Conservation (phyloP, 2,113 vertebrate genomes). For the Piprites chloris region DNA sequence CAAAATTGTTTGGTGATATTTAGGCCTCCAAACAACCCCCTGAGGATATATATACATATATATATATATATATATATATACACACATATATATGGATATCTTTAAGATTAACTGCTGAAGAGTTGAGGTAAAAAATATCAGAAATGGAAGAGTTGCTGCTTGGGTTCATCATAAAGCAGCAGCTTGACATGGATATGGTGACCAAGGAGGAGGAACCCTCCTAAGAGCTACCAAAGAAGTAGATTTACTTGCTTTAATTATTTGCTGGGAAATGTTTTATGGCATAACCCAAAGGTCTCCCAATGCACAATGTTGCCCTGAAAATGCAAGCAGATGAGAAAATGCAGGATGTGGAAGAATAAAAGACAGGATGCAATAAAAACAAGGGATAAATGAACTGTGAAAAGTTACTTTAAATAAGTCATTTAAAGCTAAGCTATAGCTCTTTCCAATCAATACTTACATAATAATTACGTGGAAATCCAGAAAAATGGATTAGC, state of each 20-base stretch:
- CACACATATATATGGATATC: background rate
- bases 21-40: background rate
- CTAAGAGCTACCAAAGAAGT: rapidly evolving
- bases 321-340: slow-evolving; percentile 9
- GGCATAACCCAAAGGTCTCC: background rate
- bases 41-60: too few species aligned
- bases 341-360: background rate
- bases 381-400: slow-evolving; percentile 5
- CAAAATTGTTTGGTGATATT: background rate
- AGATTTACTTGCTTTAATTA: background rate
- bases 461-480: slow-evolving; percentile 22
- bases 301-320: background rate
- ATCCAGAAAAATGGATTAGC: slow-evolving; percentile 40
- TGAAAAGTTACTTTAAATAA: slow-evolving; percentile 27
- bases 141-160: background rate
- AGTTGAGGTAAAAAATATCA: background rate
- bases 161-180: background rate
- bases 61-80: background rate
- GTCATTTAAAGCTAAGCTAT: slow-evolving; percentile 19
- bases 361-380: slow-evolving; percentile 36
- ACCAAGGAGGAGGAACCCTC: background rate
- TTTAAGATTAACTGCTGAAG: background rate
- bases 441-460: slow-evolving; percentile 42
- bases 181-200: background rate
- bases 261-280: background rate